phyloP scores from a whole-genome alignment of 2,113 vertebrate species.

The Haliaeetus leucogaster region DNA sequence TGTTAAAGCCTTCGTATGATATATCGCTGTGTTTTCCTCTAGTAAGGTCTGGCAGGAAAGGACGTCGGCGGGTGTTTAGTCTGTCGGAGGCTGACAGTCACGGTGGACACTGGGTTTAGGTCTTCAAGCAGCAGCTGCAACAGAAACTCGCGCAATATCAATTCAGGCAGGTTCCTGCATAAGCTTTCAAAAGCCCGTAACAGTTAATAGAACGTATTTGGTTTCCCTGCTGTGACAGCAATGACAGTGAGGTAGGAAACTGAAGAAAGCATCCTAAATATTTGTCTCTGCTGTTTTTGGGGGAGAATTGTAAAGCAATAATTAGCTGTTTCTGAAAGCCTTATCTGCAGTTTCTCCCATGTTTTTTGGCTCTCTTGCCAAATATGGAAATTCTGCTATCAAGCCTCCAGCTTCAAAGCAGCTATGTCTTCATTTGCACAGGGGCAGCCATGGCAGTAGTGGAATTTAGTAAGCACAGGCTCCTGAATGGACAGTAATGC shows the following conservation, averaged over 20 bases:
- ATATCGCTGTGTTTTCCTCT: slow-evolving; percentile 86
- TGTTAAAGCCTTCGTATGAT: slow-evolving; percentile 76
- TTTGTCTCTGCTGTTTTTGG: not conserved
- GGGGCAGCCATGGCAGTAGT: slow-evolving; percentile 13
- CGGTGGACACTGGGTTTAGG: slow-evolving; percentile 91
- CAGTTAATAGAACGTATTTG: not conserved
- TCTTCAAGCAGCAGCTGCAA: slow-evolving; percentile 72
- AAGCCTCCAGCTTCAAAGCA: slow-evolving; percentile 20
- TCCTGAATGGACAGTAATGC: not conserved
- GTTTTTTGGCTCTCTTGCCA: not conserved
- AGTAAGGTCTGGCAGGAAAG: slow-evolving; percentile 88
- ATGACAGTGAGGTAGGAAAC: not conserved
- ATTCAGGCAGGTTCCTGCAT: slow-evolving; percentile 79
- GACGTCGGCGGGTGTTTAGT: slow-evolving; percentile 85
- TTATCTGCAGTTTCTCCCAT: not conserved
- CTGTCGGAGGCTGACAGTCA: slow-evolving; percentile 87
- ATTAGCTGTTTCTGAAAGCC: not conserved
- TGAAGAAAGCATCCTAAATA: not conserved
- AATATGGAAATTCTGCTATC: not conserved
- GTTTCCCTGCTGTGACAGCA: not conserved
- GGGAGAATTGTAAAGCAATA: not conserved
- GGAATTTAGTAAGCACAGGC: not conserved
- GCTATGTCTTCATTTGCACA: slow-evolving; percentile 45
- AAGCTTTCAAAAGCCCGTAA: slow-evolving; percentile 38
- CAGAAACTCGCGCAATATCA: slow-evolving; percentile 70